Conservation (phyloP, 1,140 invertebrate genomes). For the Sitophilus oryzae region DNA sequence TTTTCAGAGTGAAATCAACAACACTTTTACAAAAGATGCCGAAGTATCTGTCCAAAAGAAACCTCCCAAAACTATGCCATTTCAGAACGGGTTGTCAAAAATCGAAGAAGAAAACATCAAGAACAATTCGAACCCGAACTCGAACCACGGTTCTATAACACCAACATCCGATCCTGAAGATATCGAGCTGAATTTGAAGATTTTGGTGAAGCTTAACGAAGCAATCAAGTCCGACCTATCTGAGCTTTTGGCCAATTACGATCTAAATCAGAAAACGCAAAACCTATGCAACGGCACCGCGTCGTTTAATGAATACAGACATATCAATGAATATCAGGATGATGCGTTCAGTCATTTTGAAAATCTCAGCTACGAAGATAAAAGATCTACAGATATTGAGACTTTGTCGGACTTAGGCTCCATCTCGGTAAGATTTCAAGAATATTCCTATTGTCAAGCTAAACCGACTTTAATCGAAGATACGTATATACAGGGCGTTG, state of each 20-base stretch:
- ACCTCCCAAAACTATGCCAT: slow-evolving; percentile 1
- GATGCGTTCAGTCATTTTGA: slow-evolving; percentile 15
- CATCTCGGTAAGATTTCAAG: slow-evolving; percentile 22
- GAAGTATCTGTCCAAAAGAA: slow-evolving; percentile 1
- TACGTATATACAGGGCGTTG: too few relatives aligned
- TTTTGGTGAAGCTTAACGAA: slow-evolving; percentile 29
- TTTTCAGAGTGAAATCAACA: slow-evolving; percentile 34
- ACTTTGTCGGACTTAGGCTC: slow-evolving; percentile 16
- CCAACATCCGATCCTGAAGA: slow-evolving; percentile 20
- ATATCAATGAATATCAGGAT: slow-evolving; percentile 14
- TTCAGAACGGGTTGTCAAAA: slow-evolving; percentile 10
- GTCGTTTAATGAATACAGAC: slow-evolving; percentile 4
- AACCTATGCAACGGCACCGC: slow-evolving; percentile 4
- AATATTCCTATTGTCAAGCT: too few relatives aligned
- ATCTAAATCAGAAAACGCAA: slow-evolving; percentile 10
- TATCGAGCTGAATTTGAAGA: slow-evolving; percentile 21
- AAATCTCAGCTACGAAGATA: slow-evolving; percentile 13
- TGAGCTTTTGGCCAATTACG: slow-evolving; percentile 28
- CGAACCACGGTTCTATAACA: slow-evolving; percentile 4
- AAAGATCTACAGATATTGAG: slow-evolving; percentile 16
- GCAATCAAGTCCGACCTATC: slow-evolving; percentile 32
- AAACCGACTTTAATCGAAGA: too few relatives aligned
- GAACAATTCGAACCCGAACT: neutral
- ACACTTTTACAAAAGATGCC: slow-evolving; percentile 26
- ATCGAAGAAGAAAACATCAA: slow-evolving; percentile 17